Percentiles rank a stretch among this genome's conserved stretches.
Evolutionary conservation across 2,888 invertebrate species (phyloP).

Genomic region (Cephus sareptanus): DNA sequence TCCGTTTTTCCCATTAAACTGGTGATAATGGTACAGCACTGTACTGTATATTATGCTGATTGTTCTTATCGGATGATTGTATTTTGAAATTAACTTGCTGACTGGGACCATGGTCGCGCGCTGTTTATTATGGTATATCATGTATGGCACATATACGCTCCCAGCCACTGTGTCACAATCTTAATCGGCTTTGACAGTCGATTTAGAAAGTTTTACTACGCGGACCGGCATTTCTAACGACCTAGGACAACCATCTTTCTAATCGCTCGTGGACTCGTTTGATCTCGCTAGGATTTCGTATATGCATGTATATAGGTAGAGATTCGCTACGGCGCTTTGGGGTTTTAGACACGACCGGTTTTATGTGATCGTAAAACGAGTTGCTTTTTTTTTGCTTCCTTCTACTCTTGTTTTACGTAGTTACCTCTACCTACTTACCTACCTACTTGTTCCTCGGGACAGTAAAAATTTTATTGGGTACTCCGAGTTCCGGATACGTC

Average conservation of each 20-base stretch:
- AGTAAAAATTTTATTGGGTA: not conserved
- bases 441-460: not conserved
- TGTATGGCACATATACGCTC: no score
- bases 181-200: no score
- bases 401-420: not conserved
- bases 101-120: no score
- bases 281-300: not conserved
- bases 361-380: not conserved
- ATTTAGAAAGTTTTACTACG: no score
- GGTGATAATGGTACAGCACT: not conserved
- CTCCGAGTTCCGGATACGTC: not conserved
- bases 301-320: not conserved
- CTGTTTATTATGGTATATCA: no score
- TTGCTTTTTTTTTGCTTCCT: not conserved
- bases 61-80: no score
- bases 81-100: no score
- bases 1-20: not conserved
- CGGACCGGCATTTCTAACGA: conserved; percentile 6
- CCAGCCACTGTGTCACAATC: no score
- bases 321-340: not conserved
- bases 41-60: no score
- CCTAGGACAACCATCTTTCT: conserved; percentile 30
- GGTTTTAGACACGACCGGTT: not conserved
- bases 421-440: not conserved
- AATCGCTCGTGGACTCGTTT: conserved; percentile 18